Conservation (phyloP, 2,113 vertebrate species). For the Hippocampus zosterae region DNA sequence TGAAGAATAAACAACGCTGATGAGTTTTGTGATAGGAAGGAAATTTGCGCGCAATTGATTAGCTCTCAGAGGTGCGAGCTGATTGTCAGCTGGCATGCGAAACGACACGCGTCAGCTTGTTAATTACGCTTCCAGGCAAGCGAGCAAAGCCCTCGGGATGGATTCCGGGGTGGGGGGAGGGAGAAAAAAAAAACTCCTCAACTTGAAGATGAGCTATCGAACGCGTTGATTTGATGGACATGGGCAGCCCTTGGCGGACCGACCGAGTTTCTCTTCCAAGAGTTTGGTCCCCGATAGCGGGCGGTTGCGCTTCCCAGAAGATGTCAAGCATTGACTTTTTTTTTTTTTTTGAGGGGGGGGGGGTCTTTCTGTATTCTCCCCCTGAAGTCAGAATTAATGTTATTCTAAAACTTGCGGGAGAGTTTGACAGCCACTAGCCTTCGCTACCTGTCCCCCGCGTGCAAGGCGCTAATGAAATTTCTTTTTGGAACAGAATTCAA, state of each 20-base stretch:
- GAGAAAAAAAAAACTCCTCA: background rate
- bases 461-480: background rate
- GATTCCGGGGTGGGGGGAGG: background rate
- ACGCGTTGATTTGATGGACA: background rate
- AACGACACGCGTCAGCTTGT: background rate
- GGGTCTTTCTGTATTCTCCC: background rate
- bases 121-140: background rate
- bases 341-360: background rate
- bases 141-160: background rate
- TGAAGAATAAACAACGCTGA: conserved; percentile 12
- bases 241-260: background rate
- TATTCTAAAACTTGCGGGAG: background rate
- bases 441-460: background rate
- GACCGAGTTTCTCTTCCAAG: background rate
- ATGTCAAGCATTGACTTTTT: background rate
- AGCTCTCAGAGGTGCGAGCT: background rate
- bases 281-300: background rate
- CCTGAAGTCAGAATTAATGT: background rate
- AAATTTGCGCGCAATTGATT: background rate
- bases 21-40: background rate
- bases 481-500: background rate
- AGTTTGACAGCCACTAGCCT: background rate
- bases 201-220: background rate
- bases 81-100: background rate
- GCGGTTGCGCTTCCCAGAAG: background rate